Evolutionary conservation across 2,113 vertebrate genomes (phyloP), one percentile per base, ranked within the genome.

Genomic region (Orientallactaga bullata): DNA sequence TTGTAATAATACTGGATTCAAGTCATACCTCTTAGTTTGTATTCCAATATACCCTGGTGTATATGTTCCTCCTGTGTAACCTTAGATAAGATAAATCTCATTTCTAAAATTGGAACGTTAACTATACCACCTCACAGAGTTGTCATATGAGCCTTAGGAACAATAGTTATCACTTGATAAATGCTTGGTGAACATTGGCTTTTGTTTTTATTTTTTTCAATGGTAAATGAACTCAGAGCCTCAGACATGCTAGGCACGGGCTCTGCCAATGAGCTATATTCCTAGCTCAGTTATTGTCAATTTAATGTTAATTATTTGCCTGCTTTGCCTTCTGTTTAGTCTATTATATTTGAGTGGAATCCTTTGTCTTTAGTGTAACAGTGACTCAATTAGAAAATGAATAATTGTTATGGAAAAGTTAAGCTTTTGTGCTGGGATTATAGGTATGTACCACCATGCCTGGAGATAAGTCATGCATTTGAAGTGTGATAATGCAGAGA

Each of bases 331-430:
- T 88, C 65, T 85, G 0, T 88, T n/a, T 89, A 18, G 42, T 85
- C 26, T 88, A 21, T 91, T 94, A 51, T 84, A 42, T 78, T 78
- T 37, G 47, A 13, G 15, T 37, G 73, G 37, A 88, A 18, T 39
- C 39, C 18, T 94, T 51, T 90, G 6, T 90, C 24, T 83, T 94
- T 61, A 81, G 39, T 35, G 26, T 76, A 77, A 77, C 30, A 60
- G 65, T 73, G 60, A 85, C 28, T 91, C 26, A 68, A 77, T 80
- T 26, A 86, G 58, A 63, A 23, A 74, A 35, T 58, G 28, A 91
- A 17, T 51, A 42, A 74, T 17, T 55, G 55, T 92, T 30, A 21
- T 71, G 47, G n/a, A 30, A 83, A 60, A 55, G 20, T 73, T 17
- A 73, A n/a, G 32, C 23, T 71, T 92, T 90, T 55, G 55, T 55